Conservation (phyloP, 2,888 invertebrate genomes). For the Achlya flavicornis region DNA sequence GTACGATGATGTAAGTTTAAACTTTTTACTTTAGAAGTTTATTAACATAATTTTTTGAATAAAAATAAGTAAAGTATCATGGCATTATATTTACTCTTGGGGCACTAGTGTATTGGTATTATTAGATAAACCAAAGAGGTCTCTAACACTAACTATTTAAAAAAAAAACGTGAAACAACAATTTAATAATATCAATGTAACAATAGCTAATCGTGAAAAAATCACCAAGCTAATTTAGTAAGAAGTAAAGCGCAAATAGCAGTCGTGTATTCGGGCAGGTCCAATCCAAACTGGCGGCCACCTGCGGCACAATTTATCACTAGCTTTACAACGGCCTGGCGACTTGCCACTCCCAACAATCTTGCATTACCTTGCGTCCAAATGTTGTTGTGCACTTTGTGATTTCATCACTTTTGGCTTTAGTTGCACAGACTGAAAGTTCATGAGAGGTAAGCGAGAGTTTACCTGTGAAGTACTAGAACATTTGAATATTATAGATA, state of each 20-base stretch:
- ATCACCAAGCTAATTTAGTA: neutral
- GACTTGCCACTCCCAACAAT: constrained; percentile 50
- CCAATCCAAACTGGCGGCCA: constrained; percentile 33
- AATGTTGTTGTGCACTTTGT: constrained; percentile 23
- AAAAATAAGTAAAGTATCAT: no score
- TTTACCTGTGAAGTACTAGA: no score
- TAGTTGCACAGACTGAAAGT: neutral
- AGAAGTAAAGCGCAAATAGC: neutral
- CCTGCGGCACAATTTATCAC: constrained; percentile 59
- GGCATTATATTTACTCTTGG: no score
- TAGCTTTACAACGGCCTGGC: constrained; percentile 62
- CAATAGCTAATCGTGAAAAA: no score
- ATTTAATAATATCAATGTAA: no score
- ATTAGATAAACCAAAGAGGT: no score
- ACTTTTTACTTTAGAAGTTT: neutral
- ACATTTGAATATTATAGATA: no score
- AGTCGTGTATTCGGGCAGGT: constrained; percentile 8
- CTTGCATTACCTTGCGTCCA: constrained; percentile 10
- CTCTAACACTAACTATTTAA: no score
- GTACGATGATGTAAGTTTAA: neutral
- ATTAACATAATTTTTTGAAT: no score
- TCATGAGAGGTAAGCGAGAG: no score
- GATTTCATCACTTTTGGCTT: neutral
- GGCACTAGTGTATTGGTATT: no score
- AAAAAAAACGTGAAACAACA: no score